Evolutionary conservation across 2,113 vertebrate genomes (phyloP).

Genomic region (Eretmodus cyanostictus): DNA sequence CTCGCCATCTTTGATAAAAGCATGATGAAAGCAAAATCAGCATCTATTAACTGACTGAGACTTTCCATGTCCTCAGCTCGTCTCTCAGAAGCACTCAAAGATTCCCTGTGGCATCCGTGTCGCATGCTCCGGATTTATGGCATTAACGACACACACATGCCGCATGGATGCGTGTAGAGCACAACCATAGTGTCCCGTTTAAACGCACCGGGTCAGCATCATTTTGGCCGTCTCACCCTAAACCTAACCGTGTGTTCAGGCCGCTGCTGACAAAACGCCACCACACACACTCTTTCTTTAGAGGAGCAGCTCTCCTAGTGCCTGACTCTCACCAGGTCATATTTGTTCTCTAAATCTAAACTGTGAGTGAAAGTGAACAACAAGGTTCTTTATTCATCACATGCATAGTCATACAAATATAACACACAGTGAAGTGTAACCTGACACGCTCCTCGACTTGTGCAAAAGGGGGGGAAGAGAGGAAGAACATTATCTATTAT

Average conservation of each 20-base stretch:
- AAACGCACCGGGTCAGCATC: not conserved
- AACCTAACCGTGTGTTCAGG: not conserved
- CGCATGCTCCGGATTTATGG: not conserved
- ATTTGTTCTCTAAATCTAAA: not conserved
- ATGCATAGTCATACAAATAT: not conserved
- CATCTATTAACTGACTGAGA: not conserved
- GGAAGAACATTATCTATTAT: not conserved
- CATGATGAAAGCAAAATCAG: not conserved
- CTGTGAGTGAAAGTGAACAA: not conserved
- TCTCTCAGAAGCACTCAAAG: not conserved
- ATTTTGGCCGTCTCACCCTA: not conserved
- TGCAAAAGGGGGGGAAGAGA: not conserved
- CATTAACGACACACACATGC: not conserved
- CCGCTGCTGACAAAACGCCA: not conserved
- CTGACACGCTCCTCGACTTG: not conserved
- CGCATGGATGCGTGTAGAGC: not conserved
- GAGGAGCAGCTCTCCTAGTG: not conserved
- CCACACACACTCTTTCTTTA: not conserved
- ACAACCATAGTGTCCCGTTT: not conserved
- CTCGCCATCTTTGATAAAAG: not conserved
- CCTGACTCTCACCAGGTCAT: not conserved
- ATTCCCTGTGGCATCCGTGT: not conserved
- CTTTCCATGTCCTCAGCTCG: not conserved
- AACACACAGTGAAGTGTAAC: not conserved
- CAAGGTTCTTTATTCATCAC: not conserved